phyloP scores from a whole-genome alignment of 2,797 vertebrate species.

The Rallus crepitans region DNA sequence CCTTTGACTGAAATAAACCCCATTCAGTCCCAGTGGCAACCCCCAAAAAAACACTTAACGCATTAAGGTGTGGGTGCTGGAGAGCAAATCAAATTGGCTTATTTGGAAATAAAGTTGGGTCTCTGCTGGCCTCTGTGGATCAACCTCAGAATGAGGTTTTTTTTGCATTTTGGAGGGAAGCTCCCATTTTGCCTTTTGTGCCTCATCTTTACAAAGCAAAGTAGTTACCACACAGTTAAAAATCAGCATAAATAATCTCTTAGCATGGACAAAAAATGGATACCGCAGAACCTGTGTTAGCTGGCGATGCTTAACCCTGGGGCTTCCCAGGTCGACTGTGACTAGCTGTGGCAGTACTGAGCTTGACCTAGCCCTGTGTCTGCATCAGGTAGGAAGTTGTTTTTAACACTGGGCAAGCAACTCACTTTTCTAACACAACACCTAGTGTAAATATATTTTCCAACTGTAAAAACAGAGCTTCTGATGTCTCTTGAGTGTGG shows the following conservation, averaged over 20 bases:
- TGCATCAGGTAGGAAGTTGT: neutral
- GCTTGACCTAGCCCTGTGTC: neutral
- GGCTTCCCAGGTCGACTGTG: neutral
- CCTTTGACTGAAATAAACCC: neutral
- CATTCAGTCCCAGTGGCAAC: neutral
- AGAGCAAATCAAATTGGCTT: neutral
- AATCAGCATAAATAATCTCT: neutral
- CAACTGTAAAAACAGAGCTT: neutral
- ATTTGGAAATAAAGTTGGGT: neutral
- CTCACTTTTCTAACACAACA: neutral
- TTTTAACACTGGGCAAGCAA: neutral
- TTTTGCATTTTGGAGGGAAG: neutral
- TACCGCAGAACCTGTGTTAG: neutral
- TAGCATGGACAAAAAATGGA: neutral
- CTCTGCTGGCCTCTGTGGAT: neutral
- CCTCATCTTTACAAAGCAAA: neutral
- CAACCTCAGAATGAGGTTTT: neutral
- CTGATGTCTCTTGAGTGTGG: neutral
- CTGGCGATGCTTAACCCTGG: neutral
- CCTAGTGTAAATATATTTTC: slow-evolving; percentile 1
- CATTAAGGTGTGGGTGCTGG: neutral
- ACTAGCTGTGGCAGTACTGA: neutral
- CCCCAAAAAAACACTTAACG: neutral
- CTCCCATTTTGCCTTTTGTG: neutral
- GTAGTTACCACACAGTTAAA: neutral